phyloP scores from a whole-genome alignment of 2,113 vertebrate species.

The Rhynchomys soricoides region DNA sequence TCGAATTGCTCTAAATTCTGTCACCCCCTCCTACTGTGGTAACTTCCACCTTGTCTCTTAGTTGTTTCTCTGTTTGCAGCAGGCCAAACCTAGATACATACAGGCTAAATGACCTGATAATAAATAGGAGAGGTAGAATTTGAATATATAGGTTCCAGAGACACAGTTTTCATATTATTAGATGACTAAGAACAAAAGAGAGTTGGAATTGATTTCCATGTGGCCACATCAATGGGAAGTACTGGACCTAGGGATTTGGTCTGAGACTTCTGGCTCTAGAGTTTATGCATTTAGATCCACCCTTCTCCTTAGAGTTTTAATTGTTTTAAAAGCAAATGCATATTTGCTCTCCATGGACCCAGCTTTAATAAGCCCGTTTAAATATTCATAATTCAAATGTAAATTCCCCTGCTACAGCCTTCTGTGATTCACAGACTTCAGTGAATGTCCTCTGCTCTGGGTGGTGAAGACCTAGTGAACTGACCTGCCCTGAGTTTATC shows the following conservation, averaged over 20 bases:
- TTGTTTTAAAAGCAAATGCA: slow-evolving; percentile 75
- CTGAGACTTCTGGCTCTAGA: background rate
- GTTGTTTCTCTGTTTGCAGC: background rate
- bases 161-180: background rate
- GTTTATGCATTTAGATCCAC: background rate
- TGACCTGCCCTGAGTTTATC: background rate
- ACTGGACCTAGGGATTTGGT: background rate
- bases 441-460: slow-evolving; percentile 57
- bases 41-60: background rate
- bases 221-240: fast-evolving
- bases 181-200: background rate
- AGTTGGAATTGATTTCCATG: background rate
- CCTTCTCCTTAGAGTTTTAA: slow-evolving; percentile 69
- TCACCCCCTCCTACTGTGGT: background rate
- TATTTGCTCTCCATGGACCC: slow-evolving; percentile 67
- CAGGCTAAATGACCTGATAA: background rate
- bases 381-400: slow-evolving; percentile 77
- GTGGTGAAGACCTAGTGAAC: background rate
- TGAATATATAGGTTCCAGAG: background rate
- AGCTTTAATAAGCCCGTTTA: slow-evolving; percentile 77
- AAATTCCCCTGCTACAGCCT: slow-evolving; percentile 47
- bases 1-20: background rate
- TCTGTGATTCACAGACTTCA: slow-evolving; percentile 64
- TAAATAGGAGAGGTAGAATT: background rate
- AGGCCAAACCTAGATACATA: background rate